Conservation (phyloP, 37 sponge, comb jelly and placozoan species). For the Lycopodina hypogea region DNA sequence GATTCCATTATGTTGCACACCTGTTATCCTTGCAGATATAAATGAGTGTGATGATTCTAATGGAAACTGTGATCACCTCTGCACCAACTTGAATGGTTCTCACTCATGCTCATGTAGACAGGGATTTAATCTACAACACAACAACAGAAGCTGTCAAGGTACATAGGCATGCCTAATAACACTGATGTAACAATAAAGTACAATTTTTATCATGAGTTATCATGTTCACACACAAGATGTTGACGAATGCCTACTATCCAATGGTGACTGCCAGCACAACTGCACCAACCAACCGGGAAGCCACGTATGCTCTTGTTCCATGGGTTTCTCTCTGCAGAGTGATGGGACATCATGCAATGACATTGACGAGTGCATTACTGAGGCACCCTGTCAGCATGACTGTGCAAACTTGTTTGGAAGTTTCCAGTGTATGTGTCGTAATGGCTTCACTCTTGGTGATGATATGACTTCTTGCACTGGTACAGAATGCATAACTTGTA, state of each 20-base stretch:
- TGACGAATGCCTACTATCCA: conserved; percentile 27
- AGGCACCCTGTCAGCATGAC: neutral
- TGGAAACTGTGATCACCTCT: conserved; percentile 38
- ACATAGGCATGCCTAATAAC: neutral
- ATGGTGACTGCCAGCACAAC: conserved; percentile 41
- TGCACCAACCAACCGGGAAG: conserved; percentile 23
- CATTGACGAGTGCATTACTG: neutral
- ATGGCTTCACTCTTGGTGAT: neutral
- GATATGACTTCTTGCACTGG: neutral
- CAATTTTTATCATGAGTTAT: neutral
- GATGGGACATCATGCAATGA: neutral
- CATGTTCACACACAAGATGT: conserved; percentile 13
- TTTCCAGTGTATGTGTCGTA: neutral
- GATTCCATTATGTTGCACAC: too few relatives aligned
- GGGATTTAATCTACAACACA: neutral
- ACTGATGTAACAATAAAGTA: neutral
- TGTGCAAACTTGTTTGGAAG: neutral
- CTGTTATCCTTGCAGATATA: conserved; percentile 11
- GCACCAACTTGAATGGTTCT: conserved; percentile 20
- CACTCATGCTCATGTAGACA: conserved; percentile 5
- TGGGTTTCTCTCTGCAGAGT: conserved; percentile 4
- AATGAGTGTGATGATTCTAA: conserved; percentile 33
- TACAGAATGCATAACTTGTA: neutral
- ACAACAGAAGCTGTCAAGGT: neutral
- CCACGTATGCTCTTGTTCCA: conserved; percentile 12